Evolutionary conservation across 2,797 vertebrate genomes (phyloP), one percentile per base, ranked within the genome.

Genomic region (Etheostoma nigrum): DNA sequence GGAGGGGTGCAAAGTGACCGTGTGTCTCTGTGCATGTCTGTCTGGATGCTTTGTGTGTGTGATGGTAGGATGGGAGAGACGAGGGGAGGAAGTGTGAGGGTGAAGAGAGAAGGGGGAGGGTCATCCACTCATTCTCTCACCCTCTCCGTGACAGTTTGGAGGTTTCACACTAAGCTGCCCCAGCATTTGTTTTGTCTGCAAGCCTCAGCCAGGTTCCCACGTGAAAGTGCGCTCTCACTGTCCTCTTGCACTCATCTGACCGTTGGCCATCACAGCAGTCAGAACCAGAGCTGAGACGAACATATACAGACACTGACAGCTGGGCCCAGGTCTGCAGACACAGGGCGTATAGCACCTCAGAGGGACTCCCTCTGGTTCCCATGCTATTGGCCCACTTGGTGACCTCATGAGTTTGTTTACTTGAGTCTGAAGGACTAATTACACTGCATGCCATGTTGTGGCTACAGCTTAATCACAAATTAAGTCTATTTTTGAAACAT

Each of bases 131-230:
- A 64, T 82, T 85, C 88, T 82, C 84, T 86, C 76, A 75, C 84
- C 81, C 86, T 89, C 82, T 83, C 76, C 36, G 88, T 92, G 93
- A 95, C 94, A 93, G 94, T 95, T 95, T 94, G 93, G 89, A 92
- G 91, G 89, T 90, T 94, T 94, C 93, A 94, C 93, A 94, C 93
- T 94, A 92, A 90, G 92, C 89, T 93, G 91, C 92, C 89, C 86
- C 87, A 83, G 91, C 83, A 70, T 79, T 93, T 91, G 93, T 93
- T 48, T 92, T 94, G 93, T 93, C 91, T 93, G 90, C 55, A 21
- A 51, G 73, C 85, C 83, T 86, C 83, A 76, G 67, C 81, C 84
- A 84, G 85, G 90, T 96, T 95, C 95, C 94, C 95, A 96, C 88
- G 94, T 95, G 94, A 95, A 95, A 95, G 90, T 92, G 91, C 81